A percentile compares a stretch with the other conserved stretches of the same genome.
phyloP scores from a whole-genome alignment of 2,888 invertebrate genomes.

The Phengaris alcon region DNA sequence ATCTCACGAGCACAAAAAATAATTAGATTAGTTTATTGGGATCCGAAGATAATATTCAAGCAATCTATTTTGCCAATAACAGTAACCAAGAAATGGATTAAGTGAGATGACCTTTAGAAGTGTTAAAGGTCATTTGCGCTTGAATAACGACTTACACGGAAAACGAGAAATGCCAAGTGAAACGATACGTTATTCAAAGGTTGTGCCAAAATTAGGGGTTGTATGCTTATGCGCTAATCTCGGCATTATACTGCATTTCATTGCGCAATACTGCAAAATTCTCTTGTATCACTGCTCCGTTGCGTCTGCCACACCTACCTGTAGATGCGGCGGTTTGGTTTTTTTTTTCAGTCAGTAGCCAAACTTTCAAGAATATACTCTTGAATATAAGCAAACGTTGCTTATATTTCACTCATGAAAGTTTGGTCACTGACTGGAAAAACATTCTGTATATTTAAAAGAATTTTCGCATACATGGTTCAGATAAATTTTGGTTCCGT shows the following conservation, averaged over 20 bases:
- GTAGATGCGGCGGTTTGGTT: no score
- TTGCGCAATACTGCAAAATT: constrained; percentile 23
- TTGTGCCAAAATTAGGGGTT: constrained; percentile 8
- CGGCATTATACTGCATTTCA: constrained; percentile 13
- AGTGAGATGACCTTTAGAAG: constrained; percentile 9
- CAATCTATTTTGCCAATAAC: not conserved
- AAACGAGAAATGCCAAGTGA: constrained; percentile 23
- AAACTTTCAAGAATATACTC: no score
- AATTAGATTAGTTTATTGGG: no score
- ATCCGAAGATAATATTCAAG: not conserved
- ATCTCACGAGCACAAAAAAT: no score
- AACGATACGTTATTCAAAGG: constrained; percentile 16
- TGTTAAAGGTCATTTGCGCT: constrained; percentile 1
- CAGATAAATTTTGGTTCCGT: no score
- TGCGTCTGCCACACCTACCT: not conserved
- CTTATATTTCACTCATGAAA: no score
- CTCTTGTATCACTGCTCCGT: not conserved
- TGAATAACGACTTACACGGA: constrained; percentile 5
- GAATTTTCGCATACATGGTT: no score
- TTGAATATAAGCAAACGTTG: no score
- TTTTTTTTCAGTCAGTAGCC: no score
- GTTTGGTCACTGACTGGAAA: no score
- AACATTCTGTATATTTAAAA: no score
- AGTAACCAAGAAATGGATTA: not conserved
- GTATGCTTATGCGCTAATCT: constrained; percentile 10